Percentiles rank a stretch among this genome's conserved stretches.
These are phyloP conservation scores for Drosophila malerkotliana DNA, from an alignment of 1,140 invertebrate species.

Conservation along the genomic window DNA sequence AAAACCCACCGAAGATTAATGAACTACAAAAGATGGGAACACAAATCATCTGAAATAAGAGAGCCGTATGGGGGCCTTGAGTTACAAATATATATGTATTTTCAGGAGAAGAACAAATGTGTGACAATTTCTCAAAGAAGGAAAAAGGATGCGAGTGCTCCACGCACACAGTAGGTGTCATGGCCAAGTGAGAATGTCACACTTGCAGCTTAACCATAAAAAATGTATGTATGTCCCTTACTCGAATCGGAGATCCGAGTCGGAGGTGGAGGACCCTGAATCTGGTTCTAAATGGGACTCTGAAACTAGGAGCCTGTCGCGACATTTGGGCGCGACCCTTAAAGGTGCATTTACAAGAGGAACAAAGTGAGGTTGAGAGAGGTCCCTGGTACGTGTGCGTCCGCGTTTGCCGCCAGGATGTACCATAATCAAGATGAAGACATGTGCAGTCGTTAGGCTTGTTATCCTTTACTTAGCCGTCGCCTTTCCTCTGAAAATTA, in stretches of 20 bases:
- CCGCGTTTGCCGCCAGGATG: slow-evolving; percentile 39
- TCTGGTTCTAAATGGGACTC: neutral
- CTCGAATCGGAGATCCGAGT: slow-evolving; percentile 15
- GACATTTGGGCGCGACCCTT: slow-evolving; percentile 45
- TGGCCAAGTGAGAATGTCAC: slow-evolving; percentile 76
- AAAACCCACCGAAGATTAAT: slow-evolving; percentile 64
- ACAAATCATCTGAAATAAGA: slow-evolving; percentile 73
- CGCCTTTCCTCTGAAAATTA: slow-evolving; percentile 64
- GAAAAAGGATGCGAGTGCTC: slow-evolving; percentile 49
- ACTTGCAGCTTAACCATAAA: slow-evolving; percentile 64
- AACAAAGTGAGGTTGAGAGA: slow-evolving; percentile 30
- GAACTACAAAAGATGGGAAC: slow-evolving; percentile 75
- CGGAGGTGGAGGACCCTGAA: no score
- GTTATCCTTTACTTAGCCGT: slow-evolving; percentile 73
- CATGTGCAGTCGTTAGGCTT: slow-evolving; percentile 72
- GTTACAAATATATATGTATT: slow-evolving; percentile 15
- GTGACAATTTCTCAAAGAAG: slow-evolving; percentile 72
- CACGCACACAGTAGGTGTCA: slow-evolving; percentile 57
- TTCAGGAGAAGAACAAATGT: slow-evolving; percentile 62
- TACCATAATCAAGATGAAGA: slow-evolving; percentile 67
- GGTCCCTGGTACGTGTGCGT: slow-evolving; percentile 53
- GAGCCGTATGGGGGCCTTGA: slow-evolving; percentile 19
- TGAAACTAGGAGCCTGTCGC: slow-evolving; percentile 12
- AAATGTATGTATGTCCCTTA: slow-evolving; percentile 32
- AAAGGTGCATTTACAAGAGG: slow-evolving; percentile 46